Percentiles rank a stretch among this genome's conserved stretches.
Evolutionary conservation across 2,113 vertebrate species (phyloP).

Genomic region (Todiramphus chloris): DNA sequence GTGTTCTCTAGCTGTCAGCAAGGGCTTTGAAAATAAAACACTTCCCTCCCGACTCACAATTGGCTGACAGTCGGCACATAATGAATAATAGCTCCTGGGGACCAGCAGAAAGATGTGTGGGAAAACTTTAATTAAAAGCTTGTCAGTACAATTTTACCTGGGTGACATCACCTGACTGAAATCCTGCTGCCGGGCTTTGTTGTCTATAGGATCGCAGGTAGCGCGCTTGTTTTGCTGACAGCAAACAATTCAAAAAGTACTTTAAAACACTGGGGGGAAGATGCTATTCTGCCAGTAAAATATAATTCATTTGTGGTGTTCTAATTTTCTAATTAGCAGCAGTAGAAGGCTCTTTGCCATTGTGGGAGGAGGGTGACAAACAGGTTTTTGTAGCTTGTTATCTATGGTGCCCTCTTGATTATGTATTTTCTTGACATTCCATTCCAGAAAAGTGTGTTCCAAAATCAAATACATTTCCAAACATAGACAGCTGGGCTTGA

Average conservation of each 20-base stretch:
- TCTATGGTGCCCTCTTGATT: constrained; percentile 57
- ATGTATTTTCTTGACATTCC: constrained; percentile 51
- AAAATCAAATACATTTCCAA: constrained; percentile 26
- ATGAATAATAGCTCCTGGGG: constrained; percentile 83
- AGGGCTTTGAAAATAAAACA: constrained; percentile 85
- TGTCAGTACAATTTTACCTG: constrained; percentile 89
- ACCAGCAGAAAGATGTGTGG: constrained; percentile 82
- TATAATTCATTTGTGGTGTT: constrained; percentile 72
- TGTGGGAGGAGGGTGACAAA: constrained; percentile 57
- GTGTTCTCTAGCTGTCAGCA: constrained; percentile 83
- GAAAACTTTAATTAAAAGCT: constrained; percentile 97
- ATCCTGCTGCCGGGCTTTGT: constrained; percentile 80
- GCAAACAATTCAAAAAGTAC: constrained; percentile 79
- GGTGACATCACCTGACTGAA: constrained; percentile 85
- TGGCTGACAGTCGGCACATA: constrained; percentile 81
- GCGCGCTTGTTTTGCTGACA: constrained; percentile 80
- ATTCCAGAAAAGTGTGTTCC: constrained; percentile 41
- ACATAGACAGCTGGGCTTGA: constrained; percentile 11
- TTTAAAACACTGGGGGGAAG: constrained; percentile 69
- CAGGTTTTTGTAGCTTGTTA: constrained; percentile 65
- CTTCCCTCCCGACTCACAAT: constrained; percentile 79
- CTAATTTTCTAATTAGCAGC: constrained; percentile 77
- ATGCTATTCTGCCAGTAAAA: constrained; percentile 53
- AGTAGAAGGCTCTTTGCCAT: constrained; percentile 16
- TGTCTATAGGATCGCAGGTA: constrained; percentile 77